Conservation (phyloP, 1,140 invertebrate species). For the Oreohelix idahoensis region DNA sequence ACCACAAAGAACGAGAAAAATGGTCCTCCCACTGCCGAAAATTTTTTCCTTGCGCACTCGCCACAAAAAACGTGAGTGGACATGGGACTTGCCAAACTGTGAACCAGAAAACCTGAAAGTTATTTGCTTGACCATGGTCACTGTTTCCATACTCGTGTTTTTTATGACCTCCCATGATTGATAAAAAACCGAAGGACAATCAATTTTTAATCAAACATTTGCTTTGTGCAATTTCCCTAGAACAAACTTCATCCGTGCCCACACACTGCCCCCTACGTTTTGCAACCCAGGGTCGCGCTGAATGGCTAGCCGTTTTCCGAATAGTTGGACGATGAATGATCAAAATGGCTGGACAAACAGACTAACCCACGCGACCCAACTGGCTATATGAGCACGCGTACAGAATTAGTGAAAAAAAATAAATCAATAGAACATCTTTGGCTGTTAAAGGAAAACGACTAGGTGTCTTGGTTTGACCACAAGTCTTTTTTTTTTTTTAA, state of each 20-base stretch:
- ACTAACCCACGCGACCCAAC: not conserved
- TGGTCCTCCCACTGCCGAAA: not conserved
- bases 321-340: not conserved
- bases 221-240: not conserved
- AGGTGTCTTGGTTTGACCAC: no score
- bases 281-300: not conserved
- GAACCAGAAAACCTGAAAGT: not conserved
- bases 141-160: conserved; percentile 3
- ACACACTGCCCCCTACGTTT: not conserved
- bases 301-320: not conserved
- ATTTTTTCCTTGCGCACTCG: not conserved
- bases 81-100: not conserved
- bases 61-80: conserved; percentile 10
- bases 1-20: conserved; percentile 21
- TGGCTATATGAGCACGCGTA: no score
- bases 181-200: not conserved
- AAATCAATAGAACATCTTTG: no score
- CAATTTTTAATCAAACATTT: conserved; percentile 20
- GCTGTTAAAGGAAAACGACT: no score
- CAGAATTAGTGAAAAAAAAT: no score
- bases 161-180: not conserved
- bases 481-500: no score
- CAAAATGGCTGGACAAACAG: not conserved
- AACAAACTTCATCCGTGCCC: not conserved
- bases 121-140: conserved; percentile 27